phyloP scores from a whole-genome alignment of 2,888 invertebrate genomes.

The Lochmaea capreae region DNA sequence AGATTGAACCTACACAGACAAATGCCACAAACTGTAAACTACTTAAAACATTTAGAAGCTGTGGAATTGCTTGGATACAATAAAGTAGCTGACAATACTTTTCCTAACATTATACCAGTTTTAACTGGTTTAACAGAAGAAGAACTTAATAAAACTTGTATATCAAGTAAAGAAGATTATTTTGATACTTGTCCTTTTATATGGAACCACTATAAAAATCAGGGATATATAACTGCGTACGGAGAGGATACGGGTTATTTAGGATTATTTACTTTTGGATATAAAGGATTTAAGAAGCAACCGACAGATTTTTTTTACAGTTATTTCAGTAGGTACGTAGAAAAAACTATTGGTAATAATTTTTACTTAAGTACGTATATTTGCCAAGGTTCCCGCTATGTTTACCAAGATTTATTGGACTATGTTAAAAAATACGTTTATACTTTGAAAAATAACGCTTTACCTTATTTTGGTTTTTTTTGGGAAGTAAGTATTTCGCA shows the following conservation, averaged over 20 bases:
- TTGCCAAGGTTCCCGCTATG: conserved; percentile 10
- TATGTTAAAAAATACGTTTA: conserved; percentile 22
- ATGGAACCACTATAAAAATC: conserved; percentile 80
- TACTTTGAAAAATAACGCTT: conserved; percentile 51
- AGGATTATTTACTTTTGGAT: conserved; percentile 81
- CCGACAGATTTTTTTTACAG: conserved; percentile 73
- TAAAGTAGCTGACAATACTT: conserved; percentile 95
- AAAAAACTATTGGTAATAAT: conserved; percentile 18
- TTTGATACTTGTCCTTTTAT: conserved; percentile 80
- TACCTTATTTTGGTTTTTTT: conserved; percentile 80
- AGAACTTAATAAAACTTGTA: conserved; percentile 75
- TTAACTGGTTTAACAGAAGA: conserved; percentile 77
- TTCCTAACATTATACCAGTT: conserved; percentile 87
- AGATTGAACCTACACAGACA: conserved; percentile 86
- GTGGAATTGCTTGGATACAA: conserved; percentile 89
- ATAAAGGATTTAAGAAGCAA: conserved; percentile 75
- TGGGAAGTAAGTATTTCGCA: conserved; percentile 86
- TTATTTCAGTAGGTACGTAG: conserved; percentile 24
- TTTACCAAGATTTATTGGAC: conserved; percentile 23
- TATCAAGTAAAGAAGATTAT: conserved; percentile 65
- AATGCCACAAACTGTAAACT: conserved; percentile 78
- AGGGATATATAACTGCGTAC: conserved; percentile 83
- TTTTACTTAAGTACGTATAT: conserved; percentile 12
- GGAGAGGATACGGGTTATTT: conserved; percentile 81
- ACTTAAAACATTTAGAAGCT: conserved; percentile 72